Conservation (phyloP, 2,888 invertebrate genomes). For the Synergus gifuensis region DNA sequence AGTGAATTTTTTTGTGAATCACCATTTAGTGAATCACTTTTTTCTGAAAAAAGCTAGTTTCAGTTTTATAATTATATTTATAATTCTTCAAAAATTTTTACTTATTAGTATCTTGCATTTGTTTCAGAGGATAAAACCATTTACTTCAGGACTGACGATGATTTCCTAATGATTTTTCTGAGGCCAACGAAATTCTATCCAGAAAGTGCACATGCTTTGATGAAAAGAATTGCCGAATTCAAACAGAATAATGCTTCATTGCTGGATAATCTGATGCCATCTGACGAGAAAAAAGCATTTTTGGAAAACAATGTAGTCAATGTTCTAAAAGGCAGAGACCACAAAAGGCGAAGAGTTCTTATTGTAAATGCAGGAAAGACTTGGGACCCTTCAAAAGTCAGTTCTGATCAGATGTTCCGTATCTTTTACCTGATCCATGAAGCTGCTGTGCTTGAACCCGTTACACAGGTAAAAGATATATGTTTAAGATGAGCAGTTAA, state of each 20-base stretch:
- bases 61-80: not conserved
- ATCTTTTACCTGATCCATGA: constrained; percentile 90
- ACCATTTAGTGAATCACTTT: not conserved
- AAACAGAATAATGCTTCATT: constrained; percentile 85
- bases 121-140: constrained; percentile 82
- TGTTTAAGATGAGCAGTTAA: not conserved
- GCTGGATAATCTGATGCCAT: constrained; percentile 83
- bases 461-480: constrained; percentile 82
- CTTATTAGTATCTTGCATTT: not conserved
- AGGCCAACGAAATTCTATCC: constrained; percentile 92
- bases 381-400: constrained; percentile 88
- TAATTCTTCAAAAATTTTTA: not conserved
- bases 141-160: constrained; percentile 86
- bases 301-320: constrained; percentile 87
- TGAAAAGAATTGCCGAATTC: constrained; percentile 88
- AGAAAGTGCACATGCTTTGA: constrained; percentile 88
- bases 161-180: constrained; percentile 87
- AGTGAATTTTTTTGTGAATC: too few species aligned
- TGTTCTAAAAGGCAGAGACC: constrained; percentile 87
- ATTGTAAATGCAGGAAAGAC: constrained; percentile 85
- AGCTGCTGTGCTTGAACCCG: constrained; percentile 87
- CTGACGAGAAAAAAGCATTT: constrained; percentile 84
- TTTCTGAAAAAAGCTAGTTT: not conserved
- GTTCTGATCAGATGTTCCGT: constrained; percentile 87
- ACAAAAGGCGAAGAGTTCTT: constrained; percentile 87